Evolutionary conservation across 30 jellyfish, hydroid and myxozoan species (phyloP).

Genomic region (Rhopilema esculentum): DNA sequence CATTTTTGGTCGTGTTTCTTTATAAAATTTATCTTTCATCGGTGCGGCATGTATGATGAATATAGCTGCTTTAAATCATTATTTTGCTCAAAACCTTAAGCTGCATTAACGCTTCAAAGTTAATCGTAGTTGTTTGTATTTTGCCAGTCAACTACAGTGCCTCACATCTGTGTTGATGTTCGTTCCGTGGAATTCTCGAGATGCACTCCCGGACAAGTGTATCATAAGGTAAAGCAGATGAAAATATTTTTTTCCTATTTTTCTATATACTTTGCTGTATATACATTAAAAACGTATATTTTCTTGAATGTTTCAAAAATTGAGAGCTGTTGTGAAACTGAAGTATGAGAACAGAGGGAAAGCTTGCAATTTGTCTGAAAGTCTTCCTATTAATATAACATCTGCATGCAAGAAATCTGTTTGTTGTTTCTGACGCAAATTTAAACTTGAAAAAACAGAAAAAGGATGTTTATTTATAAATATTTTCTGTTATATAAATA

Average conservation of each 20-base stretch:
- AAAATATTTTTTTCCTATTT: background rate
- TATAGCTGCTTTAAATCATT: background rate
- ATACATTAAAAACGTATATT: background rate
- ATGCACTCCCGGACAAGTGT: conserved; percentile 61
- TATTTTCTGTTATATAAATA: too few species aligned
- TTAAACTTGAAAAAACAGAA: too few species aligned
- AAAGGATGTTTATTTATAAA: too few species aligned
- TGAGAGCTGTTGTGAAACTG: too few species aligned
- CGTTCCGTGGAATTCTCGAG: conserved; percentile 61
- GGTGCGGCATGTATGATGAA: background rate
- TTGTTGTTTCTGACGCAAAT: too few species aligned
- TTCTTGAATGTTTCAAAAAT: background rate
- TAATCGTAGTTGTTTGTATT: background rate
- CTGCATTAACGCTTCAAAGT: background rate
- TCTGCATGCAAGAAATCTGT: too few species aligned
- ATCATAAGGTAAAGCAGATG: conserved; percentile 65
- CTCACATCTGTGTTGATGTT: conserved; percentile 71
- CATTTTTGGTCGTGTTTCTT: background rate
- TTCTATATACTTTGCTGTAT: too few species aligned
- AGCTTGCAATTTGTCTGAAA: too few species aligned
- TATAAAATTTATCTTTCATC: background rate
- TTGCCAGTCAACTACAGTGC: conserved; percentile 34
- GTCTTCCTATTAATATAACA: too few species aligned
- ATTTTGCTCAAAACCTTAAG: background rate
- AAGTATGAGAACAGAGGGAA: too few species aligned